phyloP scores from a whole-genome alignment of 2,888 invertebrate species.

The Bugula neritina region DNA sequence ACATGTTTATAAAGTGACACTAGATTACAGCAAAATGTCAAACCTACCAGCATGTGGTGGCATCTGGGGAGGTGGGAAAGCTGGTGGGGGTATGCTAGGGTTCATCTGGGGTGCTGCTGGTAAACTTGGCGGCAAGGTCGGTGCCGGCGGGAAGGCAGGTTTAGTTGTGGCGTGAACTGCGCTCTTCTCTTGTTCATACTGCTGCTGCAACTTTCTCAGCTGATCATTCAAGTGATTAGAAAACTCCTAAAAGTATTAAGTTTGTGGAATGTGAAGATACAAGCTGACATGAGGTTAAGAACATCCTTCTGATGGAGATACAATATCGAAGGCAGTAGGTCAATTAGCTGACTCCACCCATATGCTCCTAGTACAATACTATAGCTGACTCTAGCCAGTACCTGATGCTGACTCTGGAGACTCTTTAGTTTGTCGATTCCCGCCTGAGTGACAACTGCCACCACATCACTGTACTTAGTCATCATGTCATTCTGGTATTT shows the following conservation, averaged over 20 bases:
- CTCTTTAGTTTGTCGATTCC: conserved; percentile 75
- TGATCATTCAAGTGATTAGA: conserved; percentile 69
- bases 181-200: conserved; percentile 31
- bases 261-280: no score
- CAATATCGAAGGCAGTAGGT: no score
- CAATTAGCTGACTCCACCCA: no score
- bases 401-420: conserved; percentile 85
- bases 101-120: conserved; percentile 56
- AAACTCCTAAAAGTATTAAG: conserved; percentile 67
- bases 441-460: conserved; percentile 69
- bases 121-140: conserved; percentile 54
- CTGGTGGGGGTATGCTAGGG: conserved; percentile 65
- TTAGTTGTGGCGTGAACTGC: background rate
- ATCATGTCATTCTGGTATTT: conserved; percentile 80
- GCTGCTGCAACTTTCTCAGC: conserved; percentile 54
- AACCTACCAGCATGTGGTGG: background rate
- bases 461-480: conserved; percentile 71
- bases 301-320: no score
- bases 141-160: background rate
- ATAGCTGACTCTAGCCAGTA: no score
- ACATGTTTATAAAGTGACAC: no score
- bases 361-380: no score
- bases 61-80: conserved; percentile 56
- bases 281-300: no score
- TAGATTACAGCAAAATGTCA: no score